Evolutionary conservation across 2,113 vertebrate genomes (phyloP).

Genomic region (Hemibagrus wyckioides): DNA sequence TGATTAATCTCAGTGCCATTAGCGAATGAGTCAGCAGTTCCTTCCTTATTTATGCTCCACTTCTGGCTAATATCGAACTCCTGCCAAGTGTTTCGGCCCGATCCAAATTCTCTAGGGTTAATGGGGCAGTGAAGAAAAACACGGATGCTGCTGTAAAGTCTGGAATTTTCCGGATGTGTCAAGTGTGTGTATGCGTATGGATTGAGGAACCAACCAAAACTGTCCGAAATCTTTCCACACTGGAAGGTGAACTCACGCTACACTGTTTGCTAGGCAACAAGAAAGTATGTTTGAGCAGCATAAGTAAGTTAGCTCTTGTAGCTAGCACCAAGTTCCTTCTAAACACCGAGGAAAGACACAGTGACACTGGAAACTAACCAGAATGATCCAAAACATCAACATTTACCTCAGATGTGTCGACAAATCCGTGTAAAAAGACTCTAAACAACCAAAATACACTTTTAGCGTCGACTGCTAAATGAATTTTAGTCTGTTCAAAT

Average conservation of each 20-base stretch:
- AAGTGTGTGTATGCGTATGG: not conserved
- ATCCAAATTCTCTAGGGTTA: constrained; percentile 2
- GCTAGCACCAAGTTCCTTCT: not conserved
- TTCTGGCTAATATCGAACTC: constrained; percentile 23
- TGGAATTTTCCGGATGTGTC: not conserved
- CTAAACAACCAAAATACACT: not conserved
- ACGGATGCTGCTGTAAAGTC: not conserved
- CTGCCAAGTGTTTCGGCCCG: not conserved
- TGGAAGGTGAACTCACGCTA: not conserved
- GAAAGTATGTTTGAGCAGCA: not conserved
- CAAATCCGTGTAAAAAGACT: not conserved
- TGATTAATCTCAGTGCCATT: constrained; percentile 54
- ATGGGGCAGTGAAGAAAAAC: not conserved
- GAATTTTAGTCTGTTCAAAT: not conserved
- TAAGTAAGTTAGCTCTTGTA: not conserved
- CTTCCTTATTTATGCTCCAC: constrained; percentile 47
- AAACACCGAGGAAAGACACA: not conserved
- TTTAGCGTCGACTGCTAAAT: not conserved
- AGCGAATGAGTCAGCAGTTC: constrained; percentile 54
- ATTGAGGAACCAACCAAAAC: not conserved
- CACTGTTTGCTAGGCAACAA: not conserved
- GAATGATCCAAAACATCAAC: not conserved
- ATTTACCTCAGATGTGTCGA: not conserved
- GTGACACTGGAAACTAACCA: not conserved
- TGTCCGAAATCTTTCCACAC: not conserved